Evolutionary conservation across 2,797 vertebrate genomes (phyloP).

Genomic region (Molossus molossus): DNA sequence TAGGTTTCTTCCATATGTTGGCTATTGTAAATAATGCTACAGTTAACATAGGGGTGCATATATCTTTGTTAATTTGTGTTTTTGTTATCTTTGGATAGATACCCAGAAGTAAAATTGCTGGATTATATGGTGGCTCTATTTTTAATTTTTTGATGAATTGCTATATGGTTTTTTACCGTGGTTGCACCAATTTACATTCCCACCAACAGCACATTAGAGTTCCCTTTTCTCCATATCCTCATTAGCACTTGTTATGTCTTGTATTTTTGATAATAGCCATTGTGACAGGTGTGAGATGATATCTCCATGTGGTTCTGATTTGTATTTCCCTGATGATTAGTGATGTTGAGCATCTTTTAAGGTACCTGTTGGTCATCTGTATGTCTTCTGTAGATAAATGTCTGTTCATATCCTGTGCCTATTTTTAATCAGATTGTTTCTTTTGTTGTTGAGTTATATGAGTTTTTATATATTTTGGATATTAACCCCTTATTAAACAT

Average conservation of each 20-base stretch:
- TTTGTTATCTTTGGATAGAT: not conserved
- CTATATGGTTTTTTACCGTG: not conserved
- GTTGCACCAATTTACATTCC: not conserved
- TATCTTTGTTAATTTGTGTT: not conserved
- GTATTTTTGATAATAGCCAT: not conserved
- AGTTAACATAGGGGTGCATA: not conserved
- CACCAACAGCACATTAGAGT: not conserved
- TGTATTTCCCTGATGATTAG: not conserved
- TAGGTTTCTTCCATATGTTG: not conserved
- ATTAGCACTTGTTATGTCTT: not conserved
- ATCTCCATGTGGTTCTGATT: not conserved
- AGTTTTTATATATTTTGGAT: not conserved
- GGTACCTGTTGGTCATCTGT: not conserved
- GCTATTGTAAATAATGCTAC: not conserved
- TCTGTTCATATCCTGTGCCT: not conserved
- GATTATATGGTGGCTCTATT: not conserved
- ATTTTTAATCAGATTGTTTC: not conserved
- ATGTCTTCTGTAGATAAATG: too few relatives aligned
- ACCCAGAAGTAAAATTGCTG: not conserved
- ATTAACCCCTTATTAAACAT: not conserved
- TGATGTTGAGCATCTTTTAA: not conserved
- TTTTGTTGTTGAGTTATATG: not conserved
- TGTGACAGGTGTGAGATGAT: not conserved
- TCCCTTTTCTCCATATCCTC: too few relatives aligned
- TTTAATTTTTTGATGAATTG: not conserved